Evolutionary conservation across 1,140 invertebrate species (phyloP).

Genomic region (Drosophila miranda): DNA sequence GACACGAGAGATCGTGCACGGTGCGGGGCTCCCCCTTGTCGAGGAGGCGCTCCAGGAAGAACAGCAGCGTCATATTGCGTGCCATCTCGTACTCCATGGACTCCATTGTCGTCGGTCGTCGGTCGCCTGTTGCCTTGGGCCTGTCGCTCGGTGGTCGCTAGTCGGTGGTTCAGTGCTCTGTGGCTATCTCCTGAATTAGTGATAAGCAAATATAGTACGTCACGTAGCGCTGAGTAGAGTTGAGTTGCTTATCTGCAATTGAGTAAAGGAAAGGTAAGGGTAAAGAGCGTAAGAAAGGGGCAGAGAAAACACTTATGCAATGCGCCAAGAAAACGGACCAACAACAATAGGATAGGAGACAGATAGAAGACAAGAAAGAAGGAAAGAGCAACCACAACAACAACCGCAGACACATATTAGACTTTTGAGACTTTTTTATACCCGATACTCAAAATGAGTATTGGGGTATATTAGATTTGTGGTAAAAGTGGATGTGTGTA

Average conservation of each 20-base stretch:
- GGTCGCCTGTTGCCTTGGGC: conserved; percentile 3
- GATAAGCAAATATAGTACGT: conserved; percentile 40
- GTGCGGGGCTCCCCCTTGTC: conserved; percentile 96
- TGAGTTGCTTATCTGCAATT: conserved; percentile 52
- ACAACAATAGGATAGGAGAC: background rate
- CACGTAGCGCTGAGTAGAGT: conserved; percentile 30
- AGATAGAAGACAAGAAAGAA: conserved; percentile 28
- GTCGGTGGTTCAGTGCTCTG: conserved; percentile 6
- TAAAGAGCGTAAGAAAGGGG: conserved; percentile 29
- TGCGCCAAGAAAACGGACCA: conserved; percentile 46
- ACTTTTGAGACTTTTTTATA: conserved; percentile 37
- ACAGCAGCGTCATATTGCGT: conserved; percentile 96
- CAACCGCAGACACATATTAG: conserved; percentile 55
- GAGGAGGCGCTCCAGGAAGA: conserved; percentile 97
- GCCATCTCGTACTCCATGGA: conserved; percentile 96
- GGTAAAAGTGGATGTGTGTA: too few species aligned
- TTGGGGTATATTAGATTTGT: too few species aligned
- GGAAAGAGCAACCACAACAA: conserved; percentile 1
- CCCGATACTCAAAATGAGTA: too few species aligned
- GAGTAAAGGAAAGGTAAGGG: conserved; percentile 24
- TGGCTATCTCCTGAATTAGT: conserved; percentile 50
- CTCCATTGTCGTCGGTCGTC: conserved; percentile 86
- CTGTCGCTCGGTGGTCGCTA: conserved; percentile 11
- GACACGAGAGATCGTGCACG: conserved; percentile 97
- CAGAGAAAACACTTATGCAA: conserved; percentile 61